A percentile compares a stretch with the other conserved stretches of the same genome.
Conservation (phyloP, 2,113 vertebrate species). For the Oryzias melastigma region DNA sequence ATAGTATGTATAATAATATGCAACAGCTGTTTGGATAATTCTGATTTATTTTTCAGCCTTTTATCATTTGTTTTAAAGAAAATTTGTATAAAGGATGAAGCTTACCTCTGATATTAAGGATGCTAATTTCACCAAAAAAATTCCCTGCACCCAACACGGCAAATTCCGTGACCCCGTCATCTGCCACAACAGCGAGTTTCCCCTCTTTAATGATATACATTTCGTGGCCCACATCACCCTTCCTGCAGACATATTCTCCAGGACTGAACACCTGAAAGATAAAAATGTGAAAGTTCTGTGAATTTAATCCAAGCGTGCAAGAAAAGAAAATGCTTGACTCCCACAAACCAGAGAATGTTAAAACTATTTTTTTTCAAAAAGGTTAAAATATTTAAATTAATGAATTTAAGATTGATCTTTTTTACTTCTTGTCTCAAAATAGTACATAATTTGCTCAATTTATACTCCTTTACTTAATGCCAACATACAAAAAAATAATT, state of each 20-base stretch:
- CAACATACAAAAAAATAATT: too few species aligned
- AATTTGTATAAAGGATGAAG: too few species aligned
- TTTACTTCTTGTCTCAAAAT: too few species aligned
- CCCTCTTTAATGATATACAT: constrained; percentile 96
- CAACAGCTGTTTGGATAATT: too few species aligned
- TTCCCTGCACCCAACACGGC: constrained; percentile 86
- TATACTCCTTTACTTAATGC: too few species aligned
- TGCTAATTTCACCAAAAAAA: constrained; percentile 97
- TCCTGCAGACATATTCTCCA: constrained; percentile 89
- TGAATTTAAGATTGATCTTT: too few species aligned
- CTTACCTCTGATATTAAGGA: constrained; percentile 91
- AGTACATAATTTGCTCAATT: too few species aligned
- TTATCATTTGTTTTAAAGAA: too few species aligned
- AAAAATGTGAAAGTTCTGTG: not conserved
- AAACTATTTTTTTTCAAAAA: not conserved
- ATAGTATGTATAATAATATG: too few species aligned
- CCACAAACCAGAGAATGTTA: not conserved
- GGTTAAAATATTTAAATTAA: too few species aligned
- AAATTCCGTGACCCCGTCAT: constrained; percentile 84
- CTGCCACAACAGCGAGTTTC: constrained; percentile 87
- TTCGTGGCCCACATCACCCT: constrained; percentile 89
- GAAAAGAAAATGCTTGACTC: not conserved
- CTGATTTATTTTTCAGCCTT: too few species aligned
- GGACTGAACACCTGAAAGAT: constrained; percentile 84
- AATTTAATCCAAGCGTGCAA: not conserved